phyloP scores from a whole-genome alignment of 2,113 vertebrate genomes.

The Ailurus styani region DNA sequence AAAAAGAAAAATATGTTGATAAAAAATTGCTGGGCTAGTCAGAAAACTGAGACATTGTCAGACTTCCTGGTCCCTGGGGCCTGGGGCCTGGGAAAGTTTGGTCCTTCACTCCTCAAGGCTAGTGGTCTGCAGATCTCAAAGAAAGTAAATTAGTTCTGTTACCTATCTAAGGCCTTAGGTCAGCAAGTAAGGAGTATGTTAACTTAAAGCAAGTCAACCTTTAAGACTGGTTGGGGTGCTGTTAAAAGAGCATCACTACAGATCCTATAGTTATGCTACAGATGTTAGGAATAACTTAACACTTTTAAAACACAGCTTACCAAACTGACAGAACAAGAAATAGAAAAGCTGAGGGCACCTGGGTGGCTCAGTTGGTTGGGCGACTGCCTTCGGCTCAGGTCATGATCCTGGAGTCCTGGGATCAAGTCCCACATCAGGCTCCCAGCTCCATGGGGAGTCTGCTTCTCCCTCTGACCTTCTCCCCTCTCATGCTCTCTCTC shows the following conservation, averaged over 20 bases:
- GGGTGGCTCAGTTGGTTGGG: too few species aligned
- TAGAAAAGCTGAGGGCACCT: not conserved
- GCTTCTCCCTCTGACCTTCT: too few species aligned
- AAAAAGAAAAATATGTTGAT: not conserved
- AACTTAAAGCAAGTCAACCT: not conserved
- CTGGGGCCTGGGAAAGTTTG: not conserved
- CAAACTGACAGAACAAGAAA: not conserved
- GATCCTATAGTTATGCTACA: not conserved
- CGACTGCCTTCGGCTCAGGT: too few species aligned
- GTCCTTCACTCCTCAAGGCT: not conserved
- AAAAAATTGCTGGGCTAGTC: not conserved
- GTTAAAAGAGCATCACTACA: not conserved
- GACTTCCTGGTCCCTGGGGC: not conserved
- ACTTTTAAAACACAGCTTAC: not conserved
- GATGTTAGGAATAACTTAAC: not conserved
- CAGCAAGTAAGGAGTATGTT: not conserved
- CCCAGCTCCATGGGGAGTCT: too few species aligned
- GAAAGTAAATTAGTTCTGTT: not conserved
- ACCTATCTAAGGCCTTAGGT: not conserved
- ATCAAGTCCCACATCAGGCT: too few species aligned
- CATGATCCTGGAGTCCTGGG: too few species aligned
- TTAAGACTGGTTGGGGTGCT: not conserved
- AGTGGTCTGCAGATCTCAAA: not conserved
- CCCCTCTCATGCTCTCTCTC: too few species aligned
- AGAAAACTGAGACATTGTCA: not conserved